These are phyloP conservation scores for Myotis brandtii DNA, from an alignment of 2,113 vertebrate species.

Conservation along the genomic window DNA sequence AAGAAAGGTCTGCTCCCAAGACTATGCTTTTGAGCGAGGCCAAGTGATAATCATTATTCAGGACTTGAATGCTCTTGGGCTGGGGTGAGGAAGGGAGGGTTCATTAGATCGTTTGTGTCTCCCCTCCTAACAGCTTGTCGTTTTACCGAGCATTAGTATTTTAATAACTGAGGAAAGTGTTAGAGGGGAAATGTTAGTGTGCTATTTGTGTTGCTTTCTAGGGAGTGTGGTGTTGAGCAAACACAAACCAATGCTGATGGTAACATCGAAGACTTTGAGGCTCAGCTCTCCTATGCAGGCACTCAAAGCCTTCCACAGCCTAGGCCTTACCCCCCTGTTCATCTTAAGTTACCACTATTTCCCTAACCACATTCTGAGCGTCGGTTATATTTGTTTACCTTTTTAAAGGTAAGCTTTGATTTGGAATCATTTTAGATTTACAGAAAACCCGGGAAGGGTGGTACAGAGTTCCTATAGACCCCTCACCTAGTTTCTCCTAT, in stretches of 20 bases:
- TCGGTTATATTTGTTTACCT: background rate
- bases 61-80: background rate
- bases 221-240: background rate
- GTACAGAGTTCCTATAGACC: background rate
- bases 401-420: slow-evolving; percentile 1
- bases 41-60: background rate
- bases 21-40: background rate
- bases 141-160: background rate
- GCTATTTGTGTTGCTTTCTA: background rate
- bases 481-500: background rate
- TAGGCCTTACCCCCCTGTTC: background rate
- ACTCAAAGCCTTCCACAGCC: background rate
- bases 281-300: background rate
- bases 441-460: background rate
- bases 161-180: background rate
- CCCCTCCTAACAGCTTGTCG: background rate
- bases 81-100: background rate
- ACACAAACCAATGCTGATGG: background rate
- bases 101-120: background rate
- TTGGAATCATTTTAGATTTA: background rate
- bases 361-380: background rate
- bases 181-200: background rate
- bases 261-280: background rate
- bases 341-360: background rate
- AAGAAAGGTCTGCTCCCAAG: background rate